Evolutionary conservation across 2,113 vertebrate species (phyloP).

Genomic region (Nanorana parkeri): DNA sequence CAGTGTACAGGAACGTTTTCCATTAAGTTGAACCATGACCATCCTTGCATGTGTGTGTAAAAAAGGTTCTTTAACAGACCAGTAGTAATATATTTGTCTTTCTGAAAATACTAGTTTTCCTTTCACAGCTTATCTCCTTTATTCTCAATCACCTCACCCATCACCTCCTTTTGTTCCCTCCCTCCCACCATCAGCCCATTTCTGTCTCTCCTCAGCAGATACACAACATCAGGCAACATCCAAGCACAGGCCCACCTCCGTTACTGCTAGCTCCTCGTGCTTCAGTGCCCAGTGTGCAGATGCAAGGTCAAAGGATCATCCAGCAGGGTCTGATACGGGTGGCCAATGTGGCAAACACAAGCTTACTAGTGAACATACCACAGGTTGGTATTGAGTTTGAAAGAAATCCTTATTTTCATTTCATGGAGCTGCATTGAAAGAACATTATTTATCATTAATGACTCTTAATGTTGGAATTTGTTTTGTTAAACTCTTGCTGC

Average conservation of each 20-base stretch:
- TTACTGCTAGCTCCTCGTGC: conserved; percentile 90
- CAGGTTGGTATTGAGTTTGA: conserved; percentile 72
- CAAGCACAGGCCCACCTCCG: conserved; percentile 89
- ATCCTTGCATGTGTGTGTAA: too few species aligned
- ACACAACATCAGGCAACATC: conserved; percentile 88
- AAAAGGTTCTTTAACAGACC: too few species aligned
- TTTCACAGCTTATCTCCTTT: neutral
- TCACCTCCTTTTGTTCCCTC: neutral
- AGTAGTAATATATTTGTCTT: too few species aligned
- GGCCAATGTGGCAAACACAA: conserved; percentile 89
- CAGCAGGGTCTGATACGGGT: conserved; percentile 97
- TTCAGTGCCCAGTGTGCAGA: conserved; percentile 90
- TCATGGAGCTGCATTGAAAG: too few species aligned
- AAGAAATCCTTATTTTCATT: too few species aligned
- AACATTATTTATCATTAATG: too few species aligned
- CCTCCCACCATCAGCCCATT: conserved; percentile 74
- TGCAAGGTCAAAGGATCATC: conserved; percentile 95
- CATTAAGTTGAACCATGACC: too few species aligned
- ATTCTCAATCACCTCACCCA: neutral
- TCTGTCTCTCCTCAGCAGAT: conserved; percentile 89
- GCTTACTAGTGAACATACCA: conserved; percentile 91
- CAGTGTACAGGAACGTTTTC: too few species aligned
- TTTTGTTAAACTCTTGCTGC: too few species aligned
- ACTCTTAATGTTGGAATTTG: too few species aligned
- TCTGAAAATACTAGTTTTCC: too few species aligned